Percentiles rank a stretch among this genome's conserved stretches.
Conservation (phyloP, 2,888 invertebrate genomes). For the Oligia latruncula region DNA sequence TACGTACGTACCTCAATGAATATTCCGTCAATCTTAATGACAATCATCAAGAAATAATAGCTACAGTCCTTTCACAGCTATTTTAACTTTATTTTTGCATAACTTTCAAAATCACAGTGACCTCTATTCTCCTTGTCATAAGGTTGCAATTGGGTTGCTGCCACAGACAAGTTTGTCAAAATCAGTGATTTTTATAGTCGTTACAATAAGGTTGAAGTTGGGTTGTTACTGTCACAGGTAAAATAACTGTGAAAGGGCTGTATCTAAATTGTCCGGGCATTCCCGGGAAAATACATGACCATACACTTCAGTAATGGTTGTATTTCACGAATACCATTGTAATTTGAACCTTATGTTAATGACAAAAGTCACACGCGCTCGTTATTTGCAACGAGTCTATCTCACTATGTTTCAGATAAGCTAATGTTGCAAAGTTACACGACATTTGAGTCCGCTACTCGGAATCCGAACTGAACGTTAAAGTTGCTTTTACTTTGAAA, state of each 20-base stretch:
- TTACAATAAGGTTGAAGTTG: neutral
- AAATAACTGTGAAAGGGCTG: neutral
- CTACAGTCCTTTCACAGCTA: neutral
- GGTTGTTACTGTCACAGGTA: neutral
- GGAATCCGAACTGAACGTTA: conserved; percentile 9
- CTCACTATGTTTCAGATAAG: conserved; percentile 6
- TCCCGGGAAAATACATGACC: conserved; percentile 31
- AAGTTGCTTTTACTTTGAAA: conserved; percentile 22
- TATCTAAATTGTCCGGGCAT: neutral
- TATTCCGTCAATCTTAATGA: conserved; percentile 22
- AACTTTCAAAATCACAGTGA: neutral
- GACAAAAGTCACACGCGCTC: neutral
- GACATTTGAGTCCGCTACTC: conserved; percentile 8
- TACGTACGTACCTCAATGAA: neutral
- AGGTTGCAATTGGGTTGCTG: neutral
- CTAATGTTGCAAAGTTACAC: conserved; percentile 5
- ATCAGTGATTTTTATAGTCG: neutral
- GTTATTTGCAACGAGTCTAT: conserved; percentile 2
- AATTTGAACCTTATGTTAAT: conserved; percentile 17
- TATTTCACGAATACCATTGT: conserved; percentile 3
- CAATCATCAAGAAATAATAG: neutral
- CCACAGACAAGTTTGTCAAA: neutral
- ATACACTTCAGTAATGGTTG: conserved; percentile 32
- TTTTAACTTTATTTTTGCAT: neutral
- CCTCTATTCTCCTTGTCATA: neutral